Conservation (phyloP, 2,113 vertebrate species). For the Panthera uncia region DNA sequence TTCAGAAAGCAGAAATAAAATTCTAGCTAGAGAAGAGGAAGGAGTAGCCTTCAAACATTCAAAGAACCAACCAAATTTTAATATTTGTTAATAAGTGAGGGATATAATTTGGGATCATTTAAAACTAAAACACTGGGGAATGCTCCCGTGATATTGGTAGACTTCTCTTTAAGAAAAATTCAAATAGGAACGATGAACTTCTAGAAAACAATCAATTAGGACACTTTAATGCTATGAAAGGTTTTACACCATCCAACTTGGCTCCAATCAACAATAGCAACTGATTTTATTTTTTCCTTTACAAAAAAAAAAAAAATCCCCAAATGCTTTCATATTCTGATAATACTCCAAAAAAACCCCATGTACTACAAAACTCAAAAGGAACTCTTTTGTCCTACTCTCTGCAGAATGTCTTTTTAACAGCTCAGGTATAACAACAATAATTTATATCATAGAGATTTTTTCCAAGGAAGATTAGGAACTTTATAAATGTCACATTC, state of each 20-base stretch:
- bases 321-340: constrained; percentile 48
- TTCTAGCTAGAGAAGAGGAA: constrained; percentile 16
- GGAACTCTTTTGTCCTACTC: constrained; percentile 41
- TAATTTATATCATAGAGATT: constrained; percentile 45
- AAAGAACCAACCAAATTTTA: not conserved
- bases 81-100: not conserved
- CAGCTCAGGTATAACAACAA: constrained; percentile 35
- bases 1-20: constrained; percentile 51
- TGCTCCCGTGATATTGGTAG: not conserved
- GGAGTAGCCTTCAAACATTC: not conserved
- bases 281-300: constrained; percentile 55
- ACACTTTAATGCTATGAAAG: constrained; percentile 32
- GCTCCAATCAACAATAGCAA: not conserved
- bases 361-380: constrained; percentile 18
- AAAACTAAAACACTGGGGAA: constrained; percentile 23
- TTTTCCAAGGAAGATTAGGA: constrained; percentile 53
- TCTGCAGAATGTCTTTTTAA: constrained; percentile 22
- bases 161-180: constrained; percentile 47
- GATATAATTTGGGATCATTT: not conserved
- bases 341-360: constrained; percentile 25
- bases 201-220: not conserved
- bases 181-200: constrained; percentile 33
- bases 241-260: constrained; percentile 28
- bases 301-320: constrained; percentile 37
- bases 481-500: constrained; percentile 53